Evolutionary conservation across 2,113 vertebrate genomes (phyloP).

Genomic region (Poeciliopsis retropinna): DNA sequence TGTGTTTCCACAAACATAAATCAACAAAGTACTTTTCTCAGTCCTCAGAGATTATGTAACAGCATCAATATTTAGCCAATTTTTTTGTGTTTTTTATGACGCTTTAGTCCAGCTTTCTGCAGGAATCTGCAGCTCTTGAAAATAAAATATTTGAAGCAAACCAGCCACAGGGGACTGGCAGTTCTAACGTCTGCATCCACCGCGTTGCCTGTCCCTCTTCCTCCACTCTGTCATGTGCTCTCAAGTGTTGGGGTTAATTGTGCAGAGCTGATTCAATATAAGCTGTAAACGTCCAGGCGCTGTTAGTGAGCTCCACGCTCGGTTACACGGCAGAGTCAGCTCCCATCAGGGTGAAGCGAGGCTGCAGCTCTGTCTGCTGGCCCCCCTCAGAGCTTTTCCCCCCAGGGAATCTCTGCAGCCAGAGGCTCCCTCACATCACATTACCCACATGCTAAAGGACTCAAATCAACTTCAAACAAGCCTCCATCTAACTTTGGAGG

Average conservation of each 20-base stretch:
- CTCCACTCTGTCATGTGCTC: conserved; percentile 3
- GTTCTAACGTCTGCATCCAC: too few relatives aligned
- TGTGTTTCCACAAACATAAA: neutral
- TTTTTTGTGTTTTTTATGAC: neutral
- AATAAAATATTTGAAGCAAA: too few relatives aligned
- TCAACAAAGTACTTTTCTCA: neutral
- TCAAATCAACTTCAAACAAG: conserved; percentile 71
- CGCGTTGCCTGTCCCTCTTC: conserved; percentile 7
- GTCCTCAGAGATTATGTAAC: neutral
- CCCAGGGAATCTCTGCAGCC: conserved; percentile 36
- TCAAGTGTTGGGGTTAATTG: conserved; percentile 70
- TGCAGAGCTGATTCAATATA: conserved; percentile 66
- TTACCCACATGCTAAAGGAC: conserved; percentile 58
- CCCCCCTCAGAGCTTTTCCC: conserved; percentile 30
- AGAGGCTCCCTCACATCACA: conserved; percentile 64
- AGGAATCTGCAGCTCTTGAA: too few relatives aligned
- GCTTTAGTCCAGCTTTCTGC: too few relatives aligned
- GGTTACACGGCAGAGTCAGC: conserved; percentile 30
- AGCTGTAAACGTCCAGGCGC: conserved; percentile 15
- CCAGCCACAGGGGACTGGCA: too few relatives aligned
- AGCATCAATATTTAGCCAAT: conserved; percentile 9
- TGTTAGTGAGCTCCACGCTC: conserved; percentile 33
- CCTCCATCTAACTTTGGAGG: conserved; percentile 29
- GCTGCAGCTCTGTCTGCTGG: conserved; percentile 25
- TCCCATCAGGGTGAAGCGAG: conserved; percentile 44